Conservation (phyloP, 92 coral and sea anemone genomes). For the Epizoanthus illoricatus region DNA sequence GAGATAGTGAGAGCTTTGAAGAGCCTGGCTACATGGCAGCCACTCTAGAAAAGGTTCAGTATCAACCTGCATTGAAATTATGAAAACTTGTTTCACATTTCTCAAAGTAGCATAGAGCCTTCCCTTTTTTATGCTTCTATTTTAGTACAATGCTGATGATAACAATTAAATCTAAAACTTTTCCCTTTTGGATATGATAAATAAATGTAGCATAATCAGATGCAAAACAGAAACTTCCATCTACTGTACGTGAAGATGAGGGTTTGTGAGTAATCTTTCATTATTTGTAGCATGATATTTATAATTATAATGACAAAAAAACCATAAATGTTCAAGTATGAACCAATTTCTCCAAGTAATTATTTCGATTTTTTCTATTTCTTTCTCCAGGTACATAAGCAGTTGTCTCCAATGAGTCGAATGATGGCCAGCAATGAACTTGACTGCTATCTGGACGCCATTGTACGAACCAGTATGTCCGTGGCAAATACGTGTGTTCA, state of each 20-base stretch:
- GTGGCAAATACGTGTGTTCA: conserved; percentile 85
- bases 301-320: no score
- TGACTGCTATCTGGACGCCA: conserved; percentile 93
- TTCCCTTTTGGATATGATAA: no score
- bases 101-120: not conserved
- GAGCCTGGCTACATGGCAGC: conserved; percentile 68
- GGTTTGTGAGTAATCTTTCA: no score
- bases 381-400: conserved; percentile 64
- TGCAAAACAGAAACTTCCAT: no score
- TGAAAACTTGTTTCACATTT: not conserved
- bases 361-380: not conserved
- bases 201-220: no score
- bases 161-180: no score
- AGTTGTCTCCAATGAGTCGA: conserved; percentile 59
- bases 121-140: not conserved
- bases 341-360: not conserved
- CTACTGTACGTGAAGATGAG: no score
- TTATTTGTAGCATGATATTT: no score
- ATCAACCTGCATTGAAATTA: not conserved
- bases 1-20: conserved; percentile 46
- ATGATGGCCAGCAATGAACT: conserved; percentile 73
- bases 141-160: not conserved
- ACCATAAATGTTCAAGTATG: not conserved
- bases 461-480: conserved; percentile 86
- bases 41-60: conserved; percentile 66